Base-by-base conservation (phyloP, 2,888 invertebrate species). In the Mycalesis mineus region DNA sequence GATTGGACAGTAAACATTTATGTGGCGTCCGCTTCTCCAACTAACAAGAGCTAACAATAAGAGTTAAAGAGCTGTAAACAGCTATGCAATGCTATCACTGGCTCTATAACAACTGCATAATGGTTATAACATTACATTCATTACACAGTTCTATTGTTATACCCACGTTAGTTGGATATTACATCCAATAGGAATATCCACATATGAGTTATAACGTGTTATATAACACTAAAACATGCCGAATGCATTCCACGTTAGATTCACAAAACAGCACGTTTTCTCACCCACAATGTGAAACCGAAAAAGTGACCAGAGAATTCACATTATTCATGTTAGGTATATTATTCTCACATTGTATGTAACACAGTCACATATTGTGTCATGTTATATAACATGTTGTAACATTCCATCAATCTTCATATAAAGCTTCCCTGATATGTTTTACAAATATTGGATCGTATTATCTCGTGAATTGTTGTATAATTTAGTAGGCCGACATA, bases 401-500 rank as follows among this genome's bases (percentile, higher is more conserved):
- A 36, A 36, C 36, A 36, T 11, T 22, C 4, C 11, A 36, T 36
- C 11, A 2, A 36, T n/a, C 36, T 36, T 36, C 11, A 1, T 36
- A 11, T 36, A 36, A 36, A 36, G 36, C 36, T 36, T 4, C 11
- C 11, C 36, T 36, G 36, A 36, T 36, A 36, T 36, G 36, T 36
- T 36, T n/a, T 9, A 4, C 11, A 11, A 11, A 11, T 36, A 2
- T 9, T 36, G 2, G 11, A 11, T 36, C 9, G 9, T 11, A 36
- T 36, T 11, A 36, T 5, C 22, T 5, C 22, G 5, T 22, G 9
- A 36, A 11, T 11, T 36, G 9, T 36, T 11, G 11, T 11, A 11
- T 11, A 52, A 33, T 44, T 45, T 45, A n/a, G 6, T 52, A 67
- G 75, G 72, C 76, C 73, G 78, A 72, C 77, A 75, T 68, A 70